These are phyloP conservation scores for Drosophila miranda DNA, from an alignment of 1,140 invertebrate genomes.

Conservation along the genomic window DNA sequence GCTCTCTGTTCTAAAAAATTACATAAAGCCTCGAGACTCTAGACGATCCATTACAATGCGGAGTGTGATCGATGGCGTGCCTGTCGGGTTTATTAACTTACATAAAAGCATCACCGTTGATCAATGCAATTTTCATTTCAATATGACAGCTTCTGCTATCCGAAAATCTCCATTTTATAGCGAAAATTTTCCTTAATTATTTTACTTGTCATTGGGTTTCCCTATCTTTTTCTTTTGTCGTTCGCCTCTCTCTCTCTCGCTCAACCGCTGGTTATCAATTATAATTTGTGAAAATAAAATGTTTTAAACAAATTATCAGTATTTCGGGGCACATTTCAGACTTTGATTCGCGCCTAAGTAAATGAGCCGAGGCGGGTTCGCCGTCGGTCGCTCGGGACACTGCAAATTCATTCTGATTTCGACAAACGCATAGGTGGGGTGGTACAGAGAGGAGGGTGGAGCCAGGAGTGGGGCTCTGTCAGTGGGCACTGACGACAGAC, in stretches of 20 bases:
- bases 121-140: slow-evolving; percentile 43
- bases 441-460: neutral
- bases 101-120: slow-evolving; percentile 27
- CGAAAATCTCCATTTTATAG: neutral
- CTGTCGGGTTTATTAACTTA: slow-evolving; percentile 12
- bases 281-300: slow-evolving; percentile 58
- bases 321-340: slow-evolving; percentile 40
- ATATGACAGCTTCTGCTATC: slow-evolving; percentile 11
- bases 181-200: slow-evolving; percentile 28
- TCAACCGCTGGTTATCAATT: slow-evolving; percentile 50
- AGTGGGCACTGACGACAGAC: slow-evolving; percentile 46
- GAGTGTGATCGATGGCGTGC: slow-evolving; percentile 30
- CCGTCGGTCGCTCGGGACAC: slow-evolving; percentile 10
- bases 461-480: slow-evolving; percentile 13
- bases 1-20: slow-evolving; percentile 16
- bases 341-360: slow-evolving; percentile 61
- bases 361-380: slow-evolving; percentile 22
- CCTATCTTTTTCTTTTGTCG: slow-evolving; percentile 7
- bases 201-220: slow-evolving; percentile 33
- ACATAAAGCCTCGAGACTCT: slow-evolving; percentile 29
- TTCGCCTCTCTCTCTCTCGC: neutral
- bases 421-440: slow-evolving; percentile 20
- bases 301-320: slow-evolving; percentile 70
- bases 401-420: slow-evolving; percentile 60
- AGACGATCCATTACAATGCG: slow-evolving; percentile 6